Base-by-base conservation (phyloP, 2,113 vertebrate species). In the Dicaeum eximium region DNA sequence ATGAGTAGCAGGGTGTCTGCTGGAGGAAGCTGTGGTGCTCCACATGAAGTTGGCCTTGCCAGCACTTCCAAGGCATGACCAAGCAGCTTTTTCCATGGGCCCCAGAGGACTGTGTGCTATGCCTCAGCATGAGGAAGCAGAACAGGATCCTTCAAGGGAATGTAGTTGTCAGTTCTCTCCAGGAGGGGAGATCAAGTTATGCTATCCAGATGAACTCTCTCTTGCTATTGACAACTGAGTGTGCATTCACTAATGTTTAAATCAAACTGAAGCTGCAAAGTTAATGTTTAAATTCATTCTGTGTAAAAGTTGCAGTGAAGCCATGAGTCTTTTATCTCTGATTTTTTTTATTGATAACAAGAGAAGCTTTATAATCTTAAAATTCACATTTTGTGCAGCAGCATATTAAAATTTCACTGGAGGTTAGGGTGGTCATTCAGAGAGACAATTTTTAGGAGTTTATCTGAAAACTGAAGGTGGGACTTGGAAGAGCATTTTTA, bases 71-170 rank as follows among this genome's bases (percentile, higher is more conserved):
- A 71, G 65, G 22, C 11, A 5, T 7, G 38, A 61, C 53, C n/a
- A 35, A 7, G 7, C 1, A 1, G 25, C 20, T 50, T 62, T 86
- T 69, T 30, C 31, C 0, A 0, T 44, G 66, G 10, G 50, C 15
- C n/a, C 11, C 45, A 40, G 14, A 81, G 47, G 24, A 23, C 54
- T 37, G 10, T 3, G 3, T 77, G 25, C n/a, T 38, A 11, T 42
- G 23, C 33, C 51, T 94, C 56, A 74, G 37, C 17, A 38, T 37
- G 45, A 82, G n/a, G 37, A 85, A 78, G 44, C 27, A 54, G 47
- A 77, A 54, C 18, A 83, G 64, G 45, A 78, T 57, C 33, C 27
- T 92, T 24, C 35, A 37, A 17, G 23, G 33, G 10, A 66, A 35
- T 3, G 10, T 15, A 9, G 18, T 35, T 50, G 31, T 37, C 1